Evolutionary conservation across 2,888 invertebrate species (phyloP).

Genomic region (Caenorhabditis plicata): DNA sequence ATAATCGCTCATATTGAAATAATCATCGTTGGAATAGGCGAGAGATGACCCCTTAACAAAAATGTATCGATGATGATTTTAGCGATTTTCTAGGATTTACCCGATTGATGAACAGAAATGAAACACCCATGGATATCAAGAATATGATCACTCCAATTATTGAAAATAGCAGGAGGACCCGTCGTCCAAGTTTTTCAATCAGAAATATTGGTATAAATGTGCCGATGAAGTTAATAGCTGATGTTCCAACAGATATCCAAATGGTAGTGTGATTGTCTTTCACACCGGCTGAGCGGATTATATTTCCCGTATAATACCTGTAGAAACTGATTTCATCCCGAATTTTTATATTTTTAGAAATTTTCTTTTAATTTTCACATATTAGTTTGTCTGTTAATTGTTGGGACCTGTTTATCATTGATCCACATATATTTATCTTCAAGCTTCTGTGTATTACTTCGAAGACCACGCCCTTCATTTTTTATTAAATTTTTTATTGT

Average conservation of each 20-base stretch:
- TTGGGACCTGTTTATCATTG: too few species aligned
- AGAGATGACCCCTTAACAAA: constrained; percentile 25
- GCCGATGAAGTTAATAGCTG: constrained; percentile 69
- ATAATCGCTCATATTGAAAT: constrained; percentile 8
- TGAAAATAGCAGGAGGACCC: constrained; percentile 55
- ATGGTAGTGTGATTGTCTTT: constrained; percentile 67
- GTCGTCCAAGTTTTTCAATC: constrained; percentile 69
- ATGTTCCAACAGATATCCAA: constrained; percentile 67
- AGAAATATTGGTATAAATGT: constrained; percentile 68
- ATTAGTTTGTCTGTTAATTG: too few species aligned
- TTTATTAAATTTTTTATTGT: too few species aligned
- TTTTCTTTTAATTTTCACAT: too few species aligned
- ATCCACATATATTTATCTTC: too few species aligned
- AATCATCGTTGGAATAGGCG: constrained; percentile 11
- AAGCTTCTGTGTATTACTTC: too few species aligned
- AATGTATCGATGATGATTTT: constrained; percentile 1
- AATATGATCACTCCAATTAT: constrained; percentile 46
- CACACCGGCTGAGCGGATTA: constrained; percentile 69
- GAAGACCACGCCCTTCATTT: too few species aligned
- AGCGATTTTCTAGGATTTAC: constrained; percentile 8
- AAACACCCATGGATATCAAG: constrained; percentile 50
- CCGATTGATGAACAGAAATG: constrained; percentile 48
- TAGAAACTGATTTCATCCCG: too few species aligned
- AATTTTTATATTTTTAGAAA: too few species aligned
- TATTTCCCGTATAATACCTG: constrained; percentile 71